Conservation (phyloP, 2,888 invertebrate genomes). For the Tenthredo distinguenda region DNA sequence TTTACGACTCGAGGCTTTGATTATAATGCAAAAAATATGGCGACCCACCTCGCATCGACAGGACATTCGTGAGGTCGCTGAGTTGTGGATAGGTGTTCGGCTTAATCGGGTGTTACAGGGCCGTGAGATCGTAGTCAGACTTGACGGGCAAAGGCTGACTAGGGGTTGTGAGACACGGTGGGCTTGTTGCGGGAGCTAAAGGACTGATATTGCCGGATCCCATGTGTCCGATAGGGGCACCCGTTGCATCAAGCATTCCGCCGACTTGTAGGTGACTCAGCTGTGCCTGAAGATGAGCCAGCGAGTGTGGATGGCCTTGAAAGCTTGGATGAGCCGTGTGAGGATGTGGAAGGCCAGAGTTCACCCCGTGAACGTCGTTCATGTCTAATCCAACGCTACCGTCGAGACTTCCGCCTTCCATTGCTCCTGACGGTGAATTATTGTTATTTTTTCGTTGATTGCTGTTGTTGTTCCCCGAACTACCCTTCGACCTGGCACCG, state of each 20-base stretch:
- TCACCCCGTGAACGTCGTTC: conserved; percentile 69
- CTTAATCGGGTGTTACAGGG: conserved; percentile 81
- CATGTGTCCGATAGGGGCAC: conserved; percentile 72
- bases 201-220: conserved; percentile 75
- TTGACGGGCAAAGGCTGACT: conserved; percentile 83
- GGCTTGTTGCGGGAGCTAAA: conserved; percentile 74
- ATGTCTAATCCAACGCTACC: conserved; percentile 72
- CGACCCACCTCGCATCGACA: conserved; percentile 51
- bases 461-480: conserved; percentile 82
- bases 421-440: conserved; percentile 73
- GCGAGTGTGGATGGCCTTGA: conserved; percentile 77
- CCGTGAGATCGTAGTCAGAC: conserved; percentile 93
- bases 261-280: conserved; percentile 75
- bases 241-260: conserved; percentile 76
- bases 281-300: conserved; percentile 78
- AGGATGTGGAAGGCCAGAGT: conserved; percentile 64
- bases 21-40: conserved; percentile 52
- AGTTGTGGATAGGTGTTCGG: conserved; percentile 34
- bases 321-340: conserved; percentile 69
- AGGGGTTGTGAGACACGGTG: conserved; percentile 69
- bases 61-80: conserved; percentile 45
- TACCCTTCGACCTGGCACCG: conserved; percentile 66
- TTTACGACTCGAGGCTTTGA: conserved; percentile 54
- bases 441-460: conserved; percentile 83
- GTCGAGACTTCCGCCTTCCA: conserved; percentile 72